phyloP scores from a whole-genome alignment of 1,140 invertebrate genomes.

The Plectrocnemia conspersa region DNA sequence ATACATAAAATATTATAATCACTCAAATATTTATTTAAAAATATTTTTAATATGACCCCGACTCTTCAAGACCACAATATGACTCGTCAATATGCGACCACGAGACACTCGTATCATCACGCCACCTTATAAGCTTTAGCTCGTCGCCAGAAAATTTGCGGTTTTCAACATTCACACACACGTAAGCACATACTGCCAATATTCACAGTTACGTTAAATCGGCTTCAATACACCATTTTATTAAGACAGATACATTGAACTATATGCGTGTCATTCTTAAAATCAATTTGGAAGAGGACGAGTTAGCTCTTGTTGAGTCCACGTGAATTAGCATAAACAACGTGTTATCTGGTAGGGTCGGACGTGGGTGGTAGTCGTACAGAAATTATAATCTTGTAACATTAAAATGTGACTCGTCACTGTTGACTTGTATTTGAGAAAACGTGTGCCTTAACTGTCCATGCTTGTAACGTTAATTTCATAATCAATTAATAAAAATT shows the following conservation, averaged over 20 bases:
- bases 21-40: background rate
- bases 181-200: too few relatives aligned
- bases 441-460: too few relatives aligned
- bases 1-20: background rate
- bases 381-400: constrained; percentile 5
- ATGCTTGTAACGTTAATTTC: background rate
- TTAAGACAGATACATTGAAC: too few relatives aligned
- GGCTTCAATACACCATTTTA: too few relatives aligned
- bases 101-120: background rate
- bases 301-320: background rate
- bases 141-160: too few relatives aligned
- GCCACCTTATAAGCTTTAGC: too few relatives aligned
- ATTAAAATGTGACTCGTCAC: constrained; percentile 6
- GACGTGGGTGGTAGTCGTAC: background rate
- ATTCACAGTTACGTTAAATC: too few relatives aligned
- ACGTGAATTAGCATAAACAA: constrained; percentile 5
- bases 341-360: constrained; percentile 6
- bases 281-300: background rate
- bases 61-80: background rate
- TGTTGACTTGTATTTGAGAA: background rate
- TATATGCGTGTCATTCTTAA: too few relatives aligned
- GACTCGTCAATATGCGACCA: constrained; percentile 4
- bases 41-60: background rate
- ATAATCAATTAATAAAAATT: too few relatives aligned
- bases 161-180: too few relatives aligned